Evolutionary conservation across 2,797 vertebrate genomes (phyloP).

Genomic region (Orestias chungarensis): DNA sequence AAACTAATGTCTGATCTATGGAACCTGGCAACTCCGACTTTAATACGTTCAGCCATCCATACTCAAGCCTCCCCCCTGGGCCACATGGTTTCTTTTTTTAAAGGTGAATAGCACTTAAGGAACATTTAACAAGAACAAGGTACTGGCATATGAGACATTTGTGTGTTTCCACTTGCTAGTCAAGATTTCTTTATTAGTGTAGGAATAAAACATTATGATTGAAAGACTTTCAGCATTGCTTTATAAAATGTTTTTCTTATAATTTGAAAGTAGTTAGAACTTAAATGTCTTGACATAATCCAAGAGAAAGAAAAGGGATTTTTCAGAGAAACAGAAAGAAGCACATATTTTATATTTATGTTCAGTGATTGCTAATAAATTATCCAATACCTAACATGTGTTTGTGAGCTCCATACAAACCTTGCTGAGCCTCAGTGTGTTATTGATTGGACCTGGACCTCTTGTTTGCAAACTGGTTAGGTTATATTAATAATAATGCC

Average conservation of each 20-base stretch:
- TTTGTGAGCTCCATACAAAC: too few species aligned
- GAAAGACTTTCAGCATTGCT: background rate
- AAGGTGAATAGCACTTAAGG: slow-evolving; percentile 55
- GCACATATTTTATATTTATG: background rate
- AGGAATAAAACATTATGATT: slow-evolving; percentile 8
- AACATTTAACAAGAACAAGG: slow-evolving; percentile 64
- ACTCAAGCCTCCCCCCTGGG: slow-evolving; percentile 48
- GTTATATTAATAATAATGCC: too few species aligned
- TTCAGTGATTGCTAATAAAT: too few species aligned
- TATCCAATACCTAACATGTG: too few species aligned
- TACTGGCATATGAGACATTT: slow-evolving; percentile 46
- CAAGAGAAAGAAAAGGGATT: background rate
- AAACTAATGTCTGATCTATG: slow-evolving; percentile 73
- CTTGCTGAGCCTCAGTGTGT: too few species aligned
- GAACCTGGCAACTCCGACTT: slow-evolving; percentile 59
- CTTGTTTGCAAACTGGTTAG: background rate
- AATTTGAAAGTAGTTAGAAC: slow-evolving; percentile 3
- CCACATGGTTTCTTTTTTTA: slow-evolving; percentile 52
- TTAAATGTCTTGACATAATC: background rate
- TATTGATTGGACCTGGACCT: background rate
- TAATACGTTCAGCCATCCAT: slow-evolving; percentile 78
- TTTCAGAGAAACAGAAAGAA: background rate
- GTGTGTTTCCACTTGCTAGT: slow-evolving; percentile 25
- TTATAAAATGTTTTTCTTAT: slow-evolving; percentile 9
- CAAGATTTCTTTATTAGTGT: slow-evolving; percentile 7